Evolutionary conservation across 1,140 invertebrate genomes (phyloP), one percentile per base, ranked within the genome.

Genomic region (Wasmannia auropunctata): DNA sequence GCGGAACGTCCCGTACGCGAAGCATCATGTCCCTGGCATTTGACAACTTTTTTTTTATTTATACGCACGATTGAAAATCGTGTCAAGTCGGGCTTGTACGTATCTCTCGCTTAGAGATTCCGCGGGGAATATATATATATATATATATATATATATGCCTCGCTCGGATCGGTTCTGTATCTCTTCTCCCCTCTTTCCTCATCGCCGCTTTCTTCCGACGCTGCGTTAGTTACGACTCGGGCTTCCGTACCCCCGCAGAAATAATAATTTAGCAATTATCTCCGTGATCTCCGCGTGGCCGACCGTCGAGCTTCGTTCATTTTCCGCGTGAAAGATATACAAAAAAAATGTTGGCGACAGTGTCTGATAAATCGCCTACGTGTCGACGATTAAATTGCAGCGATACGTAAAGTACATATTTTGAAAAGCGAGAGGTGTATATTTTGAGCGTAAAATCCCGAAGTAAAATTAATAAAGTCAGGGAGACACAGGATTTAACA

Each of bases 191-290:
- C 51, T 62, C 51, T 31, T 54, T 54, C 60, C 60, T 4, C 60
- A 10, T 83, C 67, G 60, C 40, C 63, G 37, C 58, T 63, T 43
- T 85, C 72, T 67, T 90, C 88, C 80, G 80, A 85, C 85, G 25
- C 37, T 11, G 49, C 54, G 86, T 92, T 92, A 91, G 80, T 92
- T 87, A 91, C 74, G 86, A 74, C 62, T 63, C 46, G 70, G 75
- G 16, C 69, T 86, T 67, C 56, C 85, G 65, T 22, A 49, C 37
- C 67, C 56, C 60, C 69, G 89, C 79, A 83, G 91, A 92, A 92
- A 93, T 90, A 90, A 92, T 92, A 93, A 93, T 91, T 93, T 92
- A 90, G 79, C 90, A 88, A 92, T 92, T 93, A 93, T 93, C 92
- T 92, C 70, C 31, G 25, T 58, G 67, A 88, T 91, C 91, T 88